Percentiles rank a stretch among this genome's conserved stretches.
Evolutionary conservation across 2,113 vertebrate genomes (phyloP).

Genomic region (Dipodomys merriami): DNA sequence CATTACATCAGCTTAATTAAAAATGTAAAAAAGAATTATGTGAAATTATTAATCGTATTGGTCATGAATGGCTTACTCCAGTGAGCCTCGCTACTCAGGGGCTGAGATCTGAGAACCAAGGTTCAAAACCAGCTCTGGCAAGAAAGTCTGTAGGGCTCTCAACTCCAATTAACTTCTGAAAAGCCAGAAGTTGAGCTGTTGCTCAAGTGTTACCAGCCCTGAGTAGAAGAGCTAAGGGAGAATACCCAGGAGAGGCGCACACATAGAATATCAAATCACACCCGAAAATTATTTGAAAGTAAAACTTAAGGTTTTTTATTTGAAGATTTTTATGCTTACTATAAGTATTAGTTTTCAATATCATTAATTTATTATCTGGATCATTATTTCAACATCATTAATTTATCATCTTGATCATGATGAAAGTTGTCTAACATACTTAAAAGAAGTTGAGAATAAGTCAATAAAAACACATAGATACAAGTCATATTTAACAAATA

Average conservation of each 20-base stretch:
- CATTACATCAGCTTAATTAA: not conserved
- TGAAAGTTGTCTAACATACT: not conserved
- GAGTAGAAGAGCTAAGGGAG: too few relatives aligned
- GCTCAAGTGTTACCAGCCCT: too few relatives aligned
- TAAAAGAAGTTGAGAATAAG: not conserved
- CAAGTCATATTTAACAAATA: not conserved
- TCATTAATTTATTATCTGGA: too few relatives aligned
- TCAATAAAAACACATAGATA: not conserved
- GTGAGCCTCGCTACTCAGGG: too few relatives aligned
- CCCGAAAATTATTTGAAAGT: constrained; percentile 18
- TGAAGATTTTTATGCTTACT: not conserved
- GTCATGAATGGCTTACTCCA: too few relatives aligned
- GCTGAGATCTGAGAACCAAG: too few relatives aligned
- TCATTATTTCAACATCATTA: not conserved
- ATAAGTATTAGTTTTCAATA: not conserved
- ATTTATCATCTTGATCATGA: not conserved
- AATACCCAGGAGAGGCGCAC: too few relatives aligned
- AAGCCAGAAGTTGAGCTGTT: too few relatives aligned
- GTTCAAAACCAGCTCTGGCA: too few relatives aligned
- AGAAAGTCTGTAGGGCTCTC: too few relatives aligned
- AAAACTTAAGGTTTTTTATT: not conserved
- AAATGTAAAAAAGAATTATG: not conserved
- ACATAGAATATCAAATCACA: not conserved
- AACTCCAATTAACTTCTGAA: too few relatives aligned
- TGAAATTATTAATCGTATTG: not conserved